Base-by-base conservation (phyloP, 2,888 invertebrate species). In the Sericinus montela region DNA sequence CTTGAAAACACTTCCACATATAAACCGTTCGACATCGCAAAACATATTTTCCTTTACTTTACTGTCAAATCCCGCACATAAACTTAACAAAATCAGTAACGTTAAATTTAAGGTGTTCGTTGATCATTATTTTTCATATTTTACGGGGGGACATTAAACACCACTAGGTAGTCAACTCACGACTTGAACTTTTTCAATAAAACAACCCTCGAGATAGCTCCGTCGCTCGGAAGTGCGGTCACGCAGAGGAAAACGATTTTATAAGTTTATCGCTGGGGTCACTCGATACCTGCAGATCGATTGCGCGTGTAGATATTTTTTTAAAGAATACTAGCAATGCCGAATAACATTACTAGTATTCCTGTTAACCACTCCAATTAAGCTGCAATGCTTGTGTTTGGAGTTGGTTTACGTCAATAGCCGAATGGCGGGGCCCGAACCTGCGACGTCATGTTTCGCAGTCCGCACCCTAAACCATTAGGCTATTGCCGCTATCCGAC, bases 171-270 rank as follows among this genome's bases (percentile, higher is more conserved):
- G 75, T 84, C 86, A 56, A 70, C 72, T 84, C 87, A 86, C 86
- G 86, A 72, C 68, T 72, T 67, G 57, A 81, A 86, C 80, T 87
- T 87, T 87, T 87, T 86, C 86, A 87, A 86, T 86, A 86, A 87
- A 87, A 83, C 81, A 79, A 76, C 80, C 78, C 69, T 65, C 64
- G 65, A 73, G 71, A 73, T 72, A 73, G 63, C 63, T 60, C 55
- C 65, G 62, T 63, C 67, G 71, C 72, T 82, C 75, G 65, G 73
- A 59, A 88, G 76, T 84, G 67, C 73, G 78, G 84, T 86, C 87
- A 86, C 87, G 87, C 78, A 81, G 69, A 54, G 63, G 60, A 69
- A 72, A 83, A 68, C 85, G 82, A 81, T 87, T 86, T 86, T 86
- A 84, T 84, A 83, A 81, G 85, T 86, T 85, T 83, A 84, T 84